Base-by-base conservation (phyloP, 1,140 invertebrate genomes). In the Aradophagus sp. region DNA sequence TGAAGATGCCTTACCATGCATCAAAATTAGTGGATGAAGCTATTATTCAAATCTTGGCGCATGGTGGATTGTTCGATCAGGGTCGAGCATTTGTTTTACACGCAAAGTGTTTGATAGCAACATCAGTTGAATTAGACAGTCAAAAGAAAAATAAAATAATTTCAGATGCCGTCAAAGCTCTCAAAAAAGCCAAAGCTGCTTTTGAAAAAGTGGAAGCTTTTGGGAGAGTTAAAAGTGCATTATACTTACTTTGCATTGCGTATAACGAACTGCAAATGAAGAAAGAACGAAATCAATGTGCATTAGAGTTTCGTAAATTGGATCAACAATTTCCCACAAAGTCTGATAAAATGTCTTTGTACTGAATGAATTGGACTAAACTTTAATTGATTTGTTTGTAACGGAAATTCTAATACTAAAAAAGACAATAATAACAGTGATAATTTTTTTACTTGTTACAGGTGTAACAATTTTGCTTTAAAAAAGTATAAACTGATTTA, bases 1-100 rank as follows among this genome's bases (percentile, higher is more conserved):
- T 94, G 85, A 90, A 90, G 11, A 89, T 93, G 79, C 89, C 92
- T 0, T 87, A 88, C 55, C 93, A 94, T 82, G 92, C 93, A 0
- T 81, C 94, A 13, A 84, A 87, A 32, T 81, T 94, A 1, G 87
- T 94, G 0, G 89, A 93, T 50, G 88, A 89, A 68, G 88, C 90
- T 19, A 88, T 95, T 70, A 87, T 91, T 0, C 86, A 89, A 31
- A 89, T 96, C 31, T 87, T 95, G 70, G 90, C 92, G 10, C 91
- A 96, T 74, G 93, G 93, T 0, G 91, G 91, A n/a, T 85, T 89
- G n/a, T 94, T 90, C 71, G 93, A 96, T 77, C 89, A 91, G 62
- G 93, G 90, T 1, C 89, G 91, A 82, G 90, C 86, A 2, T 81
- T 89, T 52, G 76, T 91, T 38, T 73, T 91, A 2, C 90, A 91